Evolutionary conservation across 2,888 invertebrate genomes (phyloP).

Genomic region (Toxonevra muliebris): DNA sequence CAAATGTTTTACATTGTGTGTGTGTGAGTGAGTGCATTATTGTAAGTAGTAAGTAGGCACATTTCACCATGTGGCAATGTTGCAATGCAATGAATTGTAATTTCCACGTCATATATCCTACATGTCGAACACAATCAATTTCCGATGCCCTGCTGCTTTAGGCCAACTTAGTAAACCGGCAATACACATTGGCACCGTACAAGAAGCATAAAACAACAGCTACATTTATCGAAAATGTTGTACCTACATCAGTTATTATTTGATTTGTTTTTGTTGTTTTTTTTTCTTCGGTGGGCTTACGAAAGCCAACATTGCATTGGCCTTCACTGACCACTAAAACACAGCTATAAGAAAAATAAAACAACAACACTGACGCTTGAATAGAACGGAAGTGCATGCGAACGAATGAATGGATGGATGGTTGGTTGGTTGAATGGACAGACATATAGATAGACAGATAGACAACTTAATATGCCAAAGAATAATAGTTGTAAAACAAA

Average conservation of each 20-base stretch:
- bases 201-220: too few species aligned
- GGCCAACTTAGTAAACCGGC: constrained; percentile 11
- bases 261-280: background rate
- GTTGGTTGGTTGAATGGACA: constrained; percentile 40
- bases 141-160: constrained; percentile 25
- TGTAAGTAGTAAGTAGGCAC: background rate
- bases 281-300: background rate
- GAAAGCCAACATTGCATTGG: constrained; percentile 37
- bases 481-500: background rate
- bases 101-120: constrained; percentile 24
- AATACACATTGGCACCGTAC: background rate
- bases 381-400: constrained; percentile 47
- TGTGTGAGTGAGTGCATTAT: background rate
- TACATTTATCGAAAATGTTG: too few species aligned
- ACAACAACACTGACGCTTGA: constrained; percentile 10
- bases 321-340: constrained; percentile 42
- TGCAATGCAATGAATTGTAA: background rate
- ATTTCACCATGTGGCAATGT: background rate
- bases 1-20: too few species aligned
- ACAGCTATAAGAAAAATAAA: constrained; percentile 3
- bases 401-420: constrained; percentile 44
- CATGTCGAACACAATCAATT: constrained; percentile 28
- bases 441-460: background rate
- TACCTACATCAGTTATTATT: background rate
- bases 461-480: background rate